Evolutionary conservation across 2,113 vertebrate genomes (phyloP), one percentile per base, ranked within the genome.

Genomic region (Centropus unirufus): DNA sequence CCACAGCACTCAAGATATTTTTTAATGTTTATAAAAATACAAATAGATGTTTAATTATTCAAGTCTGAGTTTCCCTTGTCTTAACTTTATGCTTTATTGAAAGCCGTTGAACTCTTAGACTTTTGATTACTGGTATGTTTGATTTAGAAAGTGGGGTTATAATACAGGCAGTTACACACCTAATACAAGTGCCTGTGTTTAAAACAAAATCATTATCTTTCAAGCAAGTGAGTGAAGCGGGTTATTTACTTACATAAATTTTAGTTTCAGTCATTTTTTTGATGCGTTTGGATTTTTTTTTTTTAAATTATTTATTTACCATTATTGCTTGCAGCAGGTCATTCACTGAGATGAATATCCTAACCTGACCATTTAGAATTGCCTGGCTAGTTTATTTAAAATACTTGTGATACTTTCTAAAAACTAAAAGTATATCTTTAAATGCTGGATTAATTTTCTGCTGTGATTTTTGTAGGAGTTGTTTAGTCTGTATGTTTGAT

Each of bases 261-360:
- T 90, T 78, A 66, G 12, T 34, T 44, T 61, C 59, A 74, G 16
- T 59, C 17, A 6, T 26, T 69, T 89, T 63, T 92, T 81, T 80
- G 1, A 72, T 72, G 52, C 1, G 0, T 54, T 49, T 62, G 57
- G 27, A 57, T 47, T 58, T 78, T 95, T 36, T 59, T 87, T 91
- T 54, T n/a, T n/a, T n/a, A n/a, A n/a, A n/a, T n/a, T 85, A 90
- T 91, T 89, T 87, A 42, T 84, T 91, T 87, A 49, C 13, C 21
- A 47, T 40, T 74, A 61, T 7, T 72, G 5, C 29, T 89, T 89
- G 61, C 17, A 68, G 30, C 36, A 73, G 51, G 13, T 51, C 29
- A 76, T 75, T 14, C 23, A 29, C 13, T 55, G 42, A 47, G 30
- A 23, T 8, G 13, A 85, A 46, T 93, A 59, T 32, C 14, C 17